Conservation (phyloP, 2,113 vertebrate genomes). For the Lepus timidus region DNA sequence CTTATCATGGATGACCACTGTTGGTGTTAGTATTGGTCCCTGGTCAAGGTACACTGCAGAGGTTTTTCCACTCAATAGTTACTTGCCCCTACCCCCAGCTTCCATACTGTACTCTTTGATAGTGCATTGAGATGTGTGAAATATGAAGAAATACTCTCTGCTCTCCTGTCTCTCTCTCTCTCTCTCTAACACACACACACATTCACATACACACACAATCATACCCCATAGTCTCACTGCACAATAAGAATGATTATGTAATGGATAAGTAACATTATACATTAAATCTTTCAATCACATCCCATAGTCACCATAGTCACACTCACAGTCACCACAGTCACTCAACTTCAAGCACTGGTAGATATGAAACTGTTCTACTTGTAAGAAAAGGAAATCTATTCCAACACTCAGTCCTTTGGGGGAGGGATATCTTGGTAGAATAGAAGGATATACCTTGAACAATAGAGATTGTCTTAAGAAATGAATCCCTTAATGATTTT, state of each 20-base stretch:
- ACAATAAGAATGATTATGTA: constrained; percentile 20
- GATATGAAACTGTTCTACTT: not conserved
- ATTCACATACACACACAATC: not conserved
- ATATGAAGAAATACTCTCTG: not conserved
- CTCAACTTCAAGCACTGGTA: not conserved
- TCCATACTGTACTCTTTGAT: not conserved
- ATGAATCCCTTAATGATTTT: not conserved
- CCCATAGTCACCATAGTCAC: not conserved
- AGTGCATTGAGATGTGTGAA: not conserved
- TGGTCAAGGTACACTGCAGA: not conserved
- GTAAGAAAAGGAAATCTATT: constrained; percentile 11
- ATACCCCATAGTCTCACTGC: not conserved
- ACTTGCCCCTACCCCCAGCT: not conserved
- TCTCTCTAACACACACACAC: not conserved
- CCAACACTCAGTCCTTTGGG: not conserved
- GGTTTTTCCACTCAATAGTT: not conserved
- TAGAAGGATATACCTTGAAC: not conserved
- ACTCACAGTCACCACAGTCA: not conserved
- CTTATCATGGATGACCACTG: too few relatives aligned
- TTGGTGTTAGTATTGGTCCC: not conserved
- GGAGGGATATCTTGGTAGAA: not conserved
- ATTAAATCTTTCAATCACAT: constrained; percentile 4
- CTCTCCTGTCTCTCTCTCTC: too few relatives aligned
- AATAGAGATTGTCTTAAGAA: constrained; percentile 45
- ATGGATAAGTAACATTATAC: not conserved